Percentiles rank a stretch among this genome's conserved stretches.
These are phyloP conservation scores for Orycteropus afer DNA, from an alignment of 2,113 vertebrate genomes.

Conservation along the genomic window DNA sequence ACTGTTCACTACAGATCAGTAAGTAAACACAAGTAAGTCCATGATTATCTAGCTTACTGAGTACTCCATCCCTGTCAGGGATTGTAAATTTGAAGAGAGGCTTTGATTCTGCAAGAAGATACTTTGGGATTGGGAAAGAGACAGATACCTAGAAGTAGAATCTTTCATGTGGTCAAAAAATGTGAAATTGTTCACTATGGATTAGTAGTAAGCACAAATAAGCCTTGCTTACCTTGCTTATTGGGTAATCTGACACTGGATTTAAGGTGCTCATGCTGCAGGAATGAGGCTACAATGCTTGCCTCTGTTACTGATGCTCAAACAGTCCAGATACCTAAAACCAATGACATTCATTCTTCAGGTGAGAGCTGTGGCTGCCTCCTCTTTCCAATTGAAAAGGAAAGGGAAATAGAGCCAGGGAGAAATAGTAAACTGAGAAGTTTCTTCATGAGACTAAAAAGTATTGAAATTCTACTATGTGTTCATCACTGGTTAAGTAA, in stretches of 20 bases:
- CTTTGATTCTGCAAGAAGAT: too few relatives aligned
- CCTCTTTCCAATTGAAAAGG: neutral
- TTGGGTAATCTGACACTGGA: neutral
- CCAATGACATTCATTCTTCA: neutral
- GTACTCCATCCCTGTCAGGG: neutral
- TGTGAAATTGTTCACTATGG: too few relatives aligned
- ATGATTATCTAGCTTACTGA: neutral
- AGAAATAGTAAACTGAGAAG: neutral
- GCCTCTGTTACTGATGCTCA: neutral
- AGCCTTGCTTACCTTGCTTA: too few relatives aligned
- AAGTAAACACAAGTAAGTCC: too few relatives aligned
- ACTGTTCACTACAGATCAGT: neutral
- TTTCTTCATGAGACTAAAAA: neutral
- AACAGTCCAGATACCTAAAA: neutral
- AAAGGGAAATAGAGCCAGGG: neutral
- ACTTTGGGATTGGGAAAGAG: too few relatives aligned
- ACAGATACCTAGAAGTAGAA: too few relatives aligned
- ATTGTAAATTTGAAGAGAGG: too few relatives aligned
- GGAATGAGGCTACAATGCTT: neutral
- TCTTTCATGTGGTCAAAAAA: too few relatives aligned
- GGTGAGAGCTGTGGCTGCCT: neutral
- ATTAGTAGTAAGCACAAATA: too few relatives aligned
- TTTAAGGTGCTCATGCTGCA: neutral
- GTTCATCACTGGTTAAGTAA: neutral
- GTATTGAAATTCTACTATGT: too few relatives aligned